phyloP scores from a whole-genome alignment of 2,888 invertebrate genomes.

The Cenopis cana region DNA sequence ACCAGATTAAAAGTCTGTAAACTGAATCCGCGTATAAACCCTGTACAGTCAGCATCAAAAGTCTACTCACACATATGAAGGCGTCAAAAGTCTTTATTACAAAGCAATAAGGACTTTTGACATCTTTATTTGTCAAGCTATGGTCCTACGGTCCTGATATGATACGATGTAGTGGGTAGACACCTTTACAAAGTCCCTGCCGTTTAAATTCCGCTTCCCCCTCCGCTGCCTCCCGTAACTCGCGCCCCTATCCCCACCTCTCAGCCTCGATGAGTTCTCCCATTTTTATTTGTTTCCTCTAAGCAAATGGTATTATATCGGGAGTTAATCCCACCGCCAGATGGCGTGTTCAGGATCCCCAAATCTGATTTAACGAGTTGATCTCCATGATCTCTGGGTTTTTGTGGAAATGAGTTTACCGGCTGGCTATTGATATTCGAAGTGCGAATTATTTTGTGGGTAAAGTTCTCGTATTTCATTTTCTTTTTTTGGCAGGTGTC shows the following conservation, averaged over 20 bases:
- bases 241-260: conserved; percentile 21
- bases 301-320: conserved; percentile 68
- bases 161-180: too few species aligned
- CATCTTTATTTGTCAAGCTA: too few species aligned
- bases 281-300: conserved; percentile 61
- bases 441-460: conserved; percentile 20
- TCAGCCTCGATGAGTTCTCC: conserved; percentile 58
- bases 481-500: conserved; percentile 16
- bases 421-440: conserved; percentile 35
- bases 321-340: conserved; percentile 64
- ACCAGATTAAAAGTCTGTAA: background rate
- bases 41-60: too few species aligned
- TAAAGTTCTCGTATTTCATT: conserved; percentile 16
- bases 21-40: too few species aligned
- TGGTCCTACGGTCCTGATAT: too few species aligned
- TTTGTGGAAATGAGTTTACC: conserved; percentile 31
- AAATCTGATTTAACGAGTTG: conserved; percentile 42
- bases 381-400: conserved; percentile 38
- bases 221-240: conserved; percentile 36
- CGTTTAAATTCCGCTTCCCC: background rate
- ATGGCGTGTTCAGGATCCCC: conserved; percentile 48
- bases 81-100: too few species aligned
- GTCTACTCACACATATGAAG: too few species aligned
- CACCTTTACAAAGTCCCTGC: background rate
- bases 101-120: too few species aligned